phyloP scores from a whole-genome alignment of 1,140 invertebrate species.

The Aphelinus atriplicis region DNA sequence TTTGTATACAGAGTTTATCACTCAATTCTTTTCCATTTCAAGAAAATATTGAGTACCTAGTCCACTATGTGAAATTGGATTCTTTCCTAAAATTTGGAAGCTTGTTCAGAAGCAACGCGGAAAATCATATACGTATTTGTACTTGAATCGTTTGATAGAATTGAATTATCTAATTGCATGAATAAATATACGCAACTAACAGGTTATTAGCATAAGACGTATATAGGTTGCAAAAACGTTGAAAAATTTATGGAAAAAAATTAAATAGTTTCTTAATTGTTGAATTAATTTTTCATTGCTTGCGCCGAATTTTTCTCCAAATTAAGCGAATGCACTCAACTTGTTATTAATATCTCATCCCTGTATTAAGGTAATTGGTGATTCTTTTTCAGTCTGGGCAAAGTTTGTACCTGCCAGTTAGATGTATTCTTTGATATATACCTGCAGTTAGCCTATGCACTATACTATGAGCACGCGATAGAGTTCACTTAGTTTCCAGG shows the following conservation, averaged over 20 bases:
- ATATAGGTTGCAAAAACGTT: too few relatives aligned
- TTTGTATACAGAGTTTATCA: too few relatives aligned
- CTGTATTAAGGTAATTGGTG: constrained; percentile 18
- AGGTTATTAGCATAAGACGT: too few relatives aligned
- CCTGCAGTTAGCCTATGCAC: too few relatives aligned
- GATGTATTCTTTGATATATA: too few relatives aligned
- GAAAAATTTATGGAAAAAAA: too few relatives aligned
- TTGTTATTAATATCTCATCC: constrained; percentile 10
- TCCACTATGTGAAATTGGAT: too few relatives aligned
- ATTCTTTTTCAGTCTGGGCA: background rate
- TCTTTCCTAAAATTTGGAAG: too few relatives aligned
- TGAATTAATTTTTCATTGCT: constrained; percentile 8
- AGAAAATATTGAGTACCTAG: too few relatives aligned
- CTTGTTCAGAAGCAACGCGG: background rate
- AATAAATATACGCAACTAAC: constrained; percentile 9
- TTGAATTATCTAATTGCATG: constrained; percentile 19
- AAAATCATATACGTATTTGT: background rate
- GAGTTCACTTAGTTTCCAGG: background rate
- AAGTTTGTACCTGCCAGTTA: too few relatives aligned
- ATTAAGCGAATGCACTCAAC: background rate
- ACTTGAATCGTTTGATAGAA: constrained; percentile 19
- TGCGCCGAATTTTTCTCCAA: background rate
- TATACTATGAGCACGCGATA: background rate
- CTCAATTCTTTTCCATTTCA: too few relatives aligned
- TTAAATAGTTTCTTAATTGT: background rate